Conservation (phyloP, 2,113 vertebrate genomes). For the Protobothrops flavoviridis region DNA sequence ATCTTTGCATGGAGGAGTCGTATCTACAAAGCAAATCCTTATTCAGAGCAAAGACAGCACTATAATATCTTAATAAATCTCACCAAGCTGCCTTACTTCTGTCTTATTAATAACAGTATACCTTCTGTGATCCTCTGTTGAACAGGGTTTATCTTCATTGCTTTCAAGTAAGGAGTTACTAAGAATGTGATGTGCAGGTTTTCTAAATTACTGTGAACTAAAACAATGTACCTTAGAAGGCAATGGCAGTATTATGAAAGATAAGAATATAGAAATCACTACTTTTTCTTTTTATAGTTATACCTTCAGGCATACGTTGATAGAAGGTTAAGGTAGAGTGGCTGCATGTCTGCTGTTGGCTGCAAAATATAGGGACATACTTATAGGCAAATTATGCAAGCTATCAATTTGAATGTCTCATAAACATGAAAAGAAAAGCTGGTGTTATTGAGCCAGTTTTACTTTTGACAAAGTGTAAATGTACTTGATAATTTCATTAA, state of each 20-base stretch:
- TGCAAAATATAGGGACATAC: not conserved
- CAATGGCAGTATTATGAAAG: not conserved
- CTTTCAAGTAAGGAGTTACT: not conserved
- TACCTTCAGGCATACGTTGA: not conserved
- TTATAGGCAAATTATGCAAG: not conserved
- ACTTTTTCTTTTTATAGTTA: not conserved
- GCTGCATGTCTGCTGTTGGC: not conserved
- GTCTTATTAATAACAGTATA: not conserved
- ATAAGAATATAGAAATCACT: not conserved
- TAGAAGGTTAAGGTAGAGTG: not conserved
- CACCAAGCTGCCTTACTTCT: not conserved
- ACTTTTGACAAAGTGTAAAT: not conserved
- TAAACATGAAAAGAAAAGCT: not conserved
- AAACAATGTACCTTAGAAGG: not conserved
- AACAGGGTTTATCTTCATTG: not conserved
- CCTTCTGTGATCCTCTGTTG: not conserved
- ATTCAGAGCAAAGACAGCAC: not conserved
- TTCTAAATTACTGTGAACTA: slow-evolving; percentile 8
- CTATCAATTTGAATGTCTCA: not conserved
- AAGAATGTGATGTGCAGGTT: not conserved
- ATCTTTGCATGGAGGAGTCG: not conserved
- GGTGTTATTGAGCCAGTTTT: not conserved
- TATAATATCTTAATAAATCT: not conserved
- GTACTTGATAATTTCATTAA: not conserved
- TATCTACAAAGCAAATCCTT: not conserved